Conservation (phyloP, 2,797 vertebrate species). For the Eulemur mongoz region DNA sequence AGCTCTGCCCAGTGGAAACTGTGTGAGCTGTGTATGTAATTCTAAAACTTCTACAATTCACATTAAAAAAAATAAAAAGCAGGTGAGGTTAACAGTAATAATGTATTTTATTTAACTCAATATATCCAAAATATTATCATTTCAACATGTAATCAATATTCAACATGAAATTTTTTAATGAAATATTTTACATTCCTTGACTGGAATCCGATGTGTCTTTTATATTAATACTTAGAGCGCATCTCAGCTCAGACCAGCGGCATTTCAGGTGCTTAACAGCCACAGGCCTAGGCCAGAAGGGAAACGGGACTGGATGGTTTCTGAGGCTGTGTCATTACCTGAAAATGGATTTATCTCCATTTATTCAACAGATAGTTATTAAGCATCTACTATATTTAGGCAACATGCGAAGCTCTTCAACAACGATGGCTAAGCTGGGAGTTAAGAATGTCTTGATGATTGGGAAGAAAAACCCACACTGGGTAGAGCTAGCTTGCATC, state of each 20-base stretch:
- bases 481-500: neutral
- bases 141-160: neutral
- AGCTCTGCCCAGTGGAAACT: neutral
- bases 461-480: neutral
- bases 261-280: neutral
- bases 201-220: neutral
- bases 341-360: neutral
- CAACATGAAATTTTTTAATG: neutral
- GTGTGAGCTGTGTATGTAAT: neutral
- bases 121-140: neutral
- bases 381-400: neutral
- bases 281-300: neutral
- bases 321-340: neutral
- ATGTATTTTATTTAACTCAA: neutral
- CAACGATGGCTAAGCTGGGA: neutral
- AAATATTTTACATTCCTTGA: neutral
- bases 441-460: neutral
- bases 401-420: neutral
- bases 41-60: neutral
- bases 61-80: neutral
- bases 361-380: neutral
- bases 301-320: neutral
- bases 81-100: neutral
- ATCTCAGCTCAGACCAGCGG: neutral
- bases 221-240: neutral